These are phyloP conservation scores for Molanna angustata DNA, from an alignment of 2,888 invertebrate genomes.

Conservation along the genomic window DNA sequence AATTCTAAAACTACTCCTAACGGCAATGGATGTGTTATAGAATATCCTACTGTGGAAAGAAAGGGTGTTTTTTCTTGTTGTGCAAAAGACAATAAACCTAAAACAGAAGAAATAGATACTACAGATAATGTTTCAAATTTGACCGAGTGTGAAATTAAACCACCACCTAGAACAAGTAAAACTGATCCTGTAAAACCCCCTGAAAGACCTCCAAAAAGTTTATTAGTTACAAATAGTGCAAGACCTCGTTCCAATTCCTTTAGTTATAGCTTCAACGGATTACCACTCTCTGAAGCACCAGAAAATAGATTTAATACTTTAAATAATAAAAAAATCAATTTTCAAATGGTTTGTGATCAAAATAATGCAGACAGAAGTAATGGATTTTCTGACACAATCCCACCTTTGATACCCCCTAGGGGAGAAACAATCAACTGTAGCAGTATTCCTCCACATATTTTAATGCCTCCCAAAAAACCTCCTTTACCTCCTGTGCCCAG, in stretches of 20 bases:
- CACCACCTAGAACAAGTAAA: conserved; percentile 61
- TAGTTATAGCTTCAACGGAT: conserved; percentile 48
- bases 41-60: conserved; percentile 70
- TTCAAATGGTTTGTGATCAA: conserved; percentile 49
- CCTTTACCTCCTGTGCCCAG: conserved; percentile 69
- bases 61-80: conserved; percentile 73
- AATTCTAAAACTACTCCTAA: conserved; percentile 46
- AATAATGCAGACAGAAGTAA: conserved; percentile 40
- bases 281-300: conserved; percentile 47
- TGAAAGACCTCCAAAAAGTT: conserved; percentile 65
- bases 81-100: conserved; percentile 58
- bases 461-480: conserved; percentile 68
- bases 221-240: conserved; percentile 51
- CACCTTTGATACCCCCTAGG: conserved; percentile 57
- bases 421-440: conserved; percentile 41
- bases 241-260: conserved; percentile 59
- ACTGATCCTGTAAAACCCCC: conserved; percentile 59
- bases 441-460: conserved; percentile 49
- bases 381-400: conserved; percentile 39
- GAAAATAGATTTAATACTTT: conserved; percentile 50
- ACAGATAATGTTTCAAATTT: conserved; percentile 50
- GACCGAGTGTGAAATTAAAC: conserved; percentile 54
- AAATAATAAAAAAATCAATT: conserved; percentile 49
- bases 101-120: conserved; percentile 47
- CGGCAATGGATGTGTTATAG: conserved; percentile 58